Evolutionary conservation across 2,113 vertebrate species (phyloP), one percentile per base, ranked within the genome.

Genomic region (Todiramphus saurophagus): DNA sequence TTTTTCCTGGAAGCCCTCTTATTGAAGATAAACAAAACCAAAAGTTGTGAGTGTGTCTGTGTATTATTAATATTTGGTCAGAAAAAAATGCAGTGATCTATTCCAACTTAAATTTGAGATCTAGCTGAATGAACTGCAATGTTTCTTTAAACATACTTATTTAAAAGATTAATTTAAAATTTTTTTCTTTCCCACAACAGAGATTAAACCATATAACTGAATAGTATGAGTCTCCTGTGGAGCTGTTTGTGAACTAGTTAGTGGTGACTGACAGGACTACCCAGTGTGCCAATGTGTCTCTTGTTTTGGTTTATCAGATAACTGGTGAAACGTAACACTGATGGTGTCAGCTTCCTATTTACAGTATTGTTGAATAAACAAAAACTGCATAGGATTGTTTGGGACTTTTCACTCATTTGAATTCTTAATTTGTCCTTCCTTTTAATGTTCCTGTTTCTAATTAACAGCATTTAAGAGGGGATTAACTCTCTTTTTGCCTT

Each of bases 301-400:
- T 81, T 94, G 82, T 94, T 96, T 89, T 87, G 88, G 81, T 96
- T 98, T 97, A 97, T 97, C 97, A 95, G 97, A 90, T 94, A 98
- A 90, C 87, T 77, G 79, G 88, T 94, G 97, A 97, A 97, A 97
- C 91, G 94, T 87, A 97, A 97, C 96, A 96, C 97, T 50, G 66
- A 94, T 73, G 91, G 97, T 98, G 96, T 97, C 86, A 90, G 93
- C 80, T 97, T 95, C 93, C 70, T 96, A 95, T 97, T 97, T 97
- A 96, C 83, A 90, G 67, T 83, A 91, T 86, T 87, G 85, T 46
- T 97, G 53, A 78, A 46, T 97, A 98, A 98, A 98, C 97, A 98
- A 93, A 97, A 96, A 88, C 86, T 87, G 41, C 62, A 84, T 85
- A 96, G 83, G 83, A 72, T 79, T 96, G 91, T 95, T 97, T 97